Base-by-base conservation (phyloP, 35 echinoderm and acorn worm species). In the Strongylocentrotus purpuratus region DNA sequence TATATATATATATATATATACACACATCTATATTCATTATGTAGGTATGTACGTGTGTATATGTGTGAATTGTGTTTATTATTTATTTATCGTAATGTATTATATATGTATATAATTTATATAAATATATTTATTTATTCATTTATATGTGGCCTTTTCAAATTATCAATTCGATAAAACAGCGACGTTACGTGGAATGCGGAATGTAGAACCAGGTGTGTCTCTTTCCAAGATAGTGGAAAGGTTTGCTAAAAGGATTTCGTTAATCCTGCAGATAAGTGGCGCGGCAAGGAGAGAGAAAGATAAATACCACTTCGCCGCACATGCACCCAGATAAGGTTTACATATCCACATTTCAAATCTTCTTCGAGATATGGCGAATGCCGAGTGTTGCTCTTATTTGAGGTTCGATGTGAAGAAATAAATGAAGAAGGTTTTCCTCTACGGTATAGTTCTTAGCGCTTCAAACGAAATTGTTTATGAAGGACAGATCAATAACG, bases 191-290 rank as follows among this genome's bases (percentile, higher is more conserved):
- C 20, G 65, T 78, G 20, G 65, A 78, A 78, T 78, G 65, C 6
- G 65, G 65, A 78, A 78, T 78, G 65, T n/a, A 28, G 65, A 78
- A 32, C 91, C 91, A 93, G 91, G 91, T 93, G 91, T 93, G 91
- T 48, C 91, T 25, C 31, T 46, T 31, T 46, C 47, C 48, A 46
- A 46, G 91, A 93, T 93, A 93, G 46, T 31, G 32, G n/a, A 31
- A 48, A 93, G 91, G 91, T 93, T 93, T 93, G 46, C 91, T 58
- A 31, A 93, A 93, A 58, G 48, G 91, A 93, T 93, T 93, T 20
- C 13, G 22, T 93, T 93, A 93, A 93, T 93, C 91, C 91, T 47
- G 45, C 20, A 93, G 91, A 93, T 93, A 93, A 93, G 48, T 93
- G 91, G 33, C 48, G 91, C 45, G 45, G 91, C 48, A 93, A 93